phyloP scores from a whole-genome alignment of 2,888 invertebrate species.

The Sympetrum striolatum region DNA sequence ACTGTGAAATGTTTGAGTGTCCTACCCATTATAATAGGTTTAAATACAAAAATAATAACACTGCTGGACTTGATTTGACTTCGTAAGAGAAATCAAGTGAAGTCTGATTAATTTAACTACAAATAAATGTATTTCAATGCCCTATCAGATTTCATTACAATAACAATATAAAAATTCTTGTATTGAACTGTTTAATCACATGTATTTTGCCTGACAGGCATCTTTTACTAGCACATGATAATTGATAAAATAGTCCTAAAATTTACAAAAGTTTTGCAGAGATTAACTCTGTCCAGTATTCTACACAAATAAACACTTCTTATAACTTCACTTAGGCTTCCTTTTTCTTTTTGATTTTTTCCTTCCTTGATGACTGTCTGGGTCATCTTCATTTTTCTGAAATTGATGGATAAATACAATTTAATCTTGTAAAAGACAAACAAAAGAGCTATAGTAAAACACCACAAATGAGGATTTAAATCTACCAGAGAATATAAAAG shows the following conservation, averaged over 20 bases:
- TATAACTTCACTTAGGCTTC: neutral
- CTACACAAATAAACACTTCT: neutral
- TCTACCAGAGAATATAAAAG: neutral
- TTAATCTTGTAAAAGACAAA: too few relatives aligned
- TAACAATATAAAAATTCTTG: too few relatives aligned
- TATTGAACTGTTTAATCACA: neutral
- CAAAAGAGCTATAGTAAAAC: too few relatives aligned
- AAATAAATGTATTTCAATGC: too few relatives aligned
- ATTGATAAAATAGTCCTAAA: neutral
- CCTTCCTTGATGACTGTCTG: neutral
- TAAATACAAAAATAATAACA: too few relatives aligned
- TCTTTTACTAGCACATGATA: neutral
- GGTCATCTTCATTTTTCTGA: neutral
- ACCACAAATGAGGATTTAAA: neutral
- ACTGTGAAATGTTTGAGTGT: too few relatives aligned
- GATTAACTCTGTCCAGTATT: neutral
- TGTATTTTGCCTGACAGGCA: neutral
- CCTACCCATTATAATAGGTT: too few relatives aligned
- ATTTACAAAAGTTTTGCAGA: neutral
- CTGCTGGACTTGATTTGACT: too few relatives aligned
- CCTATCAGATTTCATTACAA: too few relatives aligned
- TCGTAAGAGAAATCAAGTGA: too few relatives aligned
- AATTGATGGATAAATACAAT: neutral
- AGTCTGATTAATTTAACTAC: too few relatives aligned
- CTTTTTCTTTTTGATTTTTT: slow-evolving; percentile 27